Conservation (phyloP, 2,797 vertebrate genomes). For the Etheostoma nigrum region DNA sequence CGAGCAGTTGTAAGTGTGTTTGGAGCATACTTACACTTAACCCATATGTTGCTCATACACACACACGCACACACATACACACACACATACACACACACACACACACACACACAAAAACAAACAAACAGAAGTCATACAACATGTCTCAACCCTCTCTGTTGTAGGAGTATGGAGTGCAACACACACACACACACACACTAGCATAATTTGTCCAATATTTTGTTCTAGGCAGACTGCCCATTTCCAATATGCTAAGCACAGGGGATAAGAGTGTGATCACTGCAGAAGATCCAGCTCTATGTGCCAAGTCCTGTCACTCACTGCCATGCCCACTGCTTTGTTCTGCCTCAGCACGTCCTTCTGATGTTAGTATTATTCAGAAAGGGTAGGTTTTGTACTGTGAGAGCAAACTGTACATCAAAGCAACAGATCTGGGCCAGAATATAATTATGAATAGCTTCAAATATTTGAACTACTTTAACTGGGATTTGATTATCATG, state of each 20-base stretch:
- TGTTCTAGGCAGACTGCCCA: conserved; percentile 77
- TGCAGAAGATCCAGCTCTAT: conserved; percentile 66
- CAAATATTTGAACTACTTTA: conserved; percentile 44
- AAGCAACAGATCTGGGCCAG: conserved; percentile 50
- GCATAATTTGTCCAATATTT: conserved; percentile 77
- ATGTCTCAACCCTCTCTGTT: conserved; percentile 48
- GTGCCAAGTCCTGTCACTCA: conserved; percentile 76
- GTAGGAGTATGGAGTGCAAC: conserved; percentile 47
- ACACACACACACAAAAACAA: conserved; percentile 29
- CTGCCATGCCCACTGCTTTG: conserved; percentile 66
- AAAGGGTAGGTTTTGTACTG: conserved; percentile 43
- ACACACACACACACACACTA: conserved; percentile 3
- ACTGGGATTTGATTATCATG: conserved; percentile 24
- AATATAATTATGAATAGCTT: conserved; percentile 51
- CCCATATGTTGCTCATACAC: conserved; percentile 42
- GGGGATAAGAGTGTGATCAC: conserved; percentile 78
- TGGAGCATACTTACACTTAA: conserved; percentile 41
- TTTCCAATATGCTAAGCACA: conserved; percentile 77
- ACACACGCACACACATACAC: conserved; percentile 11
- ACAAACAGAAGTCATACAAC: conserved; percentile 41
- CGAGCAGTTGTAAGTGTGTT: conserved; percentile 30
- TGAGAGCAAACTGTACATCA: conserved; percentile 54
- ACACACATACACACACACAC: conserved; percentile 17
- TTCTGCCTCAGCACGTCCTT: conserved; percentile 61
- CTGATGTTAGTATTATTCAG: conserved; percentile 65